Conservation (phyloP, 2,797 vertebrate species). For the Parauchenoglanis ngamensis region DNA sequence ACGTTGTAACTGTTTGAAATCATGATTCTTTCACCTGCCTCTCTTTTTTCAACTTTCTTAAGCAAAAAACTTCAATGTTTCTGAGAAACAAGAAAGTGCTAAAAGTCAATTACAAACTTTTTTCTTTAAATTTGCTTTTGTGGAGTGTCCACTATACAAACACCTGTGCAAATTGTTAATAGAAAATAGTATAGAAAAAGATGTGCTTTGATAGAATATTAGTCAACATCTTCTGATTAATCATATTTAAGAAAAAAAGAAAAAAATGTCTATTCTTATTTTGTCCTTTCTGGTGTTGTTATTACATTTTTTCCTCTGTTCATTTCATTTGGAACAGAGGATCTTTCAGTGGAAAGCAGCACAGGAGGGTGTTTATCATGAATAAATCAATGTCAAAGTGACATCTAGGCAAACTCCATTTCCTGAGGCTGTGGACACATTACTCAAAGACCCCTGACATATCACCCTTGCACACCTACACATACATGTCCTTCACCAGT, state of each 20-base stretch:
- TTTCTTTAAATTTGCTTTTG: neutral
- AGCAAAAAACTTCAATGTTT: neutral
- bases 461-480: conserved; percentile 41
- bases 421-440: conserved; percentile 53
- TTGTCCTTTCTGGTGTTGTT: neutral
- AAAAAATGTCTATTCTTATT: neutral
- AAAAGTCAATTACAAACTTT: neutral
- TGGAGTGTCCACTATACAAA: neutral
- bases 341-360: conserved; percentile 48
- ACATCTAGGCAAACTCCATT: conserved; percentile 54
- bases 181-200: neutral
- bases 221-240: neutral
- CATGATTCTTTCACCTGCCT: neutral
- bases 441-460: conserved; percentile 55
- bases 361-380: conserved; percentile 66
- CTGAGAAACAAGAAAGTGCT: neutral
- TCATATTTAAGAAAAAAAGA: neutral
- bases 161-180: neutral
- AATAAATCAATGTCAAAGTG: conserved; percentile 60
- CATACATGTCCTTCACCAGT: conserved; percentile 47
- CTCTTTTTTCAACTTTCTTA: neutral
- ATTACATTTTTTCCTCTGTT: conserved; percentile 35
- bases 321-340: conserved; percentile 45
- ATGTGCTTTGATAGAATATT: neutral
- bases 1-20: neutral